phyloP scores from a whole-genome alignment of 30 jellyfish, hydroid and myxozoan species.

The Clytia hemisphaerica region DNA sequence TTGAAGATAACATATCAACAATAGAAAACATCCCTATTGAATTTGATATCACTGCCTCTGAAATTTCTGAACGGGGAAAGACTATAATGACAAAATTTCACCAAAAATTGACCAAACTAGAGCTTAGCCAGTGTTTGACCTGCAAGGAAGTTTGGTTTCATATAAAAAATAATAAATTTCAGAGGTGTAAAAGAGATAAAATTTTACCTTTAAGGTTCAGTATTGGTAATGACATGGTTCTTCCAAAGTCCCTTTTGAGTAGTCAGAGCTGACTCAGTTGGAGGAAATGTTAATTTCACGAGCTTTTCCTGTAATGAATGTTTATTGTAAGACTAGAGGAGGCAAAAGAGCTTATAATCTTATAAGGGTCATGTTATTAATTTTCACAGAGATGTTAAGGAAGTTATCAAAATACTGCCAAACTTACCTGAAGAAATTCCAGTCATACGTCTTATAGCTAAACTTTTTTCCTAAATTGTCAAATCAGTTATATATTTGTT shows the following conservation, averaged over 20 bases:
- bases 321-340: constrained; percentile 32
- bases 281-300: constrained; percentile 51
- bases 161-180: too few species aligned
- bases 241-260: constrained; percentile 34
- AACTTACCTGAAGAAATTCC: constrained; percentile 36
- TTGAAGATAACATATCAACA: too few species aligned
- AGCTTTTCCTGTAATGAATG: constrained; percentile 36
- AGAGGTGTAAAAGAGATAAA: constrained; percentile 37
- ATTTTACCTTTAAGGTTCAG: constrained; percentile 12
- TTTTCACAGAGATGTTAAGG: constrained; percentile 36
- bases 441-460: too few species aligned
- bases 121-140: too few species aligned
- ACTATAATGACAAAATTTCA: too few species aligned
- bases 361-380: constrained; percentile 39
- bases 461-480: too few species aligned
- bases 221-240: constrained; percentile 24
- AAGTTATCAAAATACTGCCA: constrained; percentile 34
- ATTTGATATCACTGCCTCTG: too few species aligned
- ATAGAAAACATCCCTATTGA: too few species aligned
- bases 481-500: too few species aligned
- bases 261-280: constrained; percentile 33
- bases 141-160: too few species aligned
- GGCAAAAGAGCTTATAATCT: constrained; percentile 35
- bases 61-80: too few species aligned
- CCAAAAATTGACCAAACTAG: too few species aligned